Conservation (phyloP, 2,797 vertebrate species). For the Girardinus metallicus region DNA sequence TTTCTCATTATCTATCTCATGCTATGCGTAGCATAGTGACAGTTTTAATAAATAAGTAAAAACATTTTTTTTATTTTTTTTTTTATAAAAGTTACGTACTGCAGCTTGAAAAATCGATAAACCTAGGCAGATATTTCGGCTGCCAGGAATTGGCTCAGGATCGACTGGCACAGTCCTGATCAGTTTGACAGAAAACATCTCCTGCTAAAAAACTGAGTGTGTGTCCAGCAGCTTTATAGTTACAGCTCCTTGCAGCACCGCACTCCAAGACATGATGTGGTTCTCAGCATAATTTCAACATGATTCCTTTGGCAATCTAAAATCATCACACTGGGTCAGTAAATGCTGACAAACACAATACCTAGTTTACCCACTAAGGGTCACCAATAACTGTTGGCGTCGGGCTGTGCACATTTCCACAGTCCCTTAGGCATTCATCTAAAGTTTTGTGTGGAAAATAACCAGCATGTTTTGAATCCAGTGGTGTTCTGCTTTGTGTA, state of each 20-base stretch:
- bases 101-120: neutral
- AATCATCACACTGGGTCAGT: neutral
- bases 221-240: neutral
- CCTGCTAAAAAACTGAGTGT: neutral
- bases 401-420: neutral
- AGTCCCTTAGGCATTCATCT: neutral
- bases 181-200: neutral
- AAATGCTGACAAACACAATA: neutral
- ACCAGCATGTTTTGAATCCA: neutral
- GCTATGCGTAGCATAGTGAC: too few species aligned
- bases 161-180: neutral
- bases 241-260: neutral
- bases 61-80: too few species aligned
- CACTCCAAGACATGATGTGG: neutral
- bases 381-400: neutral
- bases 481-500: neutral
- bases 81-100: too few species aligned
- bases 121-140: neutral
- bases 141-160: neutral
- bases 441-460: neutral
- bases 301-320: neutral
- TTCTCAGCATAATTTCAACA: neutral
- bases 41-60: too few species aligned
- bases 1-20: too few species aligned
- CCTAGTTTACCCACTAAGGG: neutral